Evolutionary conservation across 1,140 invertebrate genomes (phyloP).

Genomic region (Caerostris extrusa): DNA sequence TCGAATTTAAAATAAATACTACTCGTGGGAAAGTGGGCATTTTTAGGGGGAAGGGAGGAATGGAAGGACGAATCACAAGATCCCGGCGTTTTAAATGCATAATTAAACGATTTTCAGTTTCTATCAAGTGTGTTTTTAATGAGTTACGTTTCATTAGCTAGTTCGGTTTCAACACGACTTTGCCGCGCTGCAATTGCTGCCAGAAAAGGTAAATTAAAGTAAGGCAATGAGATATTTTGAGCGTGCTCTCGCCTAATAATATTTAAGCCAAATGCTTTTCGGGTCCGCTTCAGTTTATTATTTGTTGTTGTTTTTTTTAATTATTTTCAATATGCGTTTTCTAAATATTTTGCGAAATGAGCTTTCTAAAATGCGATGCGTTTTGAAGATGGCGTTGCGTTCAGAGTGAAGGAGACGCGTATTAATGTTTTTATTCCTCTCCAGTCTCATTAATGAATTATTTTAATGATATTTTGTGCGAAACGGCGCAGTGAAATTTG

Average conservation of each 20-base stretch:
- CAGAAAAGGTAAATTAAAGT: slow-evolving; percentile 71
- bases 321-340: slow-evolving; percentile 30
- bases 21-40: slow-evolving; percentile 56
- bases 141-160: slow-evolving; percentile 59
- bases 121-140: slow-evolving; percentile 71
- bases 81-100: slow-evolving; percentile 60
- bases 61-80: slow-evolving; percentile 17
- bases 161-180: slow-evolving; percentile 72
- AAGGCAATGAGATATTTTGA: slow-evolving; percentile 27
- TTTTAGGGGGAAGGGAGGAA: neutral
- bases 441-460: neutral
- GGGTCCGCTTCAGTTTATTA: neutral
- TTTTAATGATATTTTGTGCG: slow-evolving; percentile 19
- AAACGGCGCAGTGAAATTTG: neutral
- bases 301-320: slow-evolving; percentile 36
- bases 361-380: slow-evolving; percentile 28
- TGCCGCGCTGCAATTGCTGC: slow-evolving; percentile 66
- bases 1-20: slow-evolving; percentile 73
- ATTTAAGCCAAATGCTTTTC: slow-evolving; percentile 50
- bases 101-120: slow-evolving; percentile 74
- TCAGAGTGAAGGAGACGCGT: neutral
- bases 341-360: slow-evolving; percentile 53
- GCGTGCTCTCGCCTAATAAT: slow-evolving; percentile 68
- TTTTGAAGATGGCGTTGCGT: neutral
- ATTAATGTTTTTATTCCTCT: slow-evolving; percentile 20